Percentiles rank a stretch among this genome's conserved stretches.
These are phyloP conservation scores for Caenorhabditis imperialis DNA, from an alignment of 2,888 invertebrate genomes.

Conservation along the genomic window DNA sequence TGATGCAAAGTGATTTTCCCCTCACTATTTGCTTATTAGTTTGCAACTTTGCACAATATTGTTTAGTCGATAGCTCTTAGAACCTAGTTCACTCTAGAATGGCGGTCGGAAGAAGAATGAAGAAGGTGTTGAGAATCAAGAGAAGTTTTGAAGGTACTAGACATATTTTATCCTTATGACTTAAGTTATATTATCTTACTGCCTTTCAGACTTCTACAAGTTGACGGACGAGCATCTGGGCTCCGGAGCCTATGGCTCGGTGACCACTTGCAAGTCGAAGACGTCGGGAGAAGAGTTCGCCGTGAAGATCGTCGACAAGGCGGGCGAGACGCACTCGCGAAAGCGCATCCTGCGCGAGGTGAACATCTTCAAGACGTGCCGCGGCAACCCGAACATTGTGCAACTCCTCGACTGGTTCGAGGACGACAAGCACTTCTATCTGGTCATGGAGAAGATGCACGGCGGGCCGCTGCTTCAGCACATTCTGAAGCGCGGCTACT, in stretches of 20 bases:
- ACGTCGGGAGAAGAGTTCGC: constrained; percentile 94
- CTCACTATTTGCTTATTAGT: constrained; percentile 3
- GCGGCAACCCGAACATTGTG: constrained; percentile 96
- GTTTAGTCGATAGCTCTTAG: constrained; percentile 3
- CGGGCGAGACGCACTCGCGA: constrained; percentile 88
- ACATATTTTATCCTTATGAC: not conserved
- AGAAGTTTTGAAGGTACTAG: constrained; percentile 26
- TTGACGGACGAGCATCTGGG: constrained; percentile 95
- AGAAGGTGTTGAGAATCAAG: constrained; percentile 1
- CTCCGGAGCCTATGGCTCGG: constrained; percentile 88
- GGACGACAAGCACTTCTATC: constrained; percentile 85
- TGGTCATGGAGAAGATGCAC: constrained; percentile 97
- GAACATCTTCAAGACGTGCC: constrained; percentile 98
- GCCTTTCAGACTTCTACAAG: constrained; percentile 91
- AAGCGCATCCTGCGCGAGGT: constrained; percentile 97
- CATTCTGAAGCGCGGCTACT: constrained; percentile 88
- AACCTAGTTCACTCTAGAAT: constrained; percentile 1
- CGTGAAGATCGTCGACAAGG: constrained; percentile 83
- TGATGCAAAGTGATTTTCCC: constrained; percentile 21
- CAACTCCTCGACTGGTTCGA: constrained; percentile 87
- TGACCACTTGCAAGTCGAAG: constrained; percentile 70
- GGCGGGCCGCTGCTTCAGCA: constrained; percentile 92
- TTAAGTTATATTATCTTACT: not conserved
- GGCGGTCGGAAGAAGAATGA: constrained; percentile 3
- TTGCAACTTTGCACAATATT: constrained; percentile 11